Base-by-base conservation (phyloP, 2,113 vertebrate genomes). In the Daboia siamensis region DNA sequence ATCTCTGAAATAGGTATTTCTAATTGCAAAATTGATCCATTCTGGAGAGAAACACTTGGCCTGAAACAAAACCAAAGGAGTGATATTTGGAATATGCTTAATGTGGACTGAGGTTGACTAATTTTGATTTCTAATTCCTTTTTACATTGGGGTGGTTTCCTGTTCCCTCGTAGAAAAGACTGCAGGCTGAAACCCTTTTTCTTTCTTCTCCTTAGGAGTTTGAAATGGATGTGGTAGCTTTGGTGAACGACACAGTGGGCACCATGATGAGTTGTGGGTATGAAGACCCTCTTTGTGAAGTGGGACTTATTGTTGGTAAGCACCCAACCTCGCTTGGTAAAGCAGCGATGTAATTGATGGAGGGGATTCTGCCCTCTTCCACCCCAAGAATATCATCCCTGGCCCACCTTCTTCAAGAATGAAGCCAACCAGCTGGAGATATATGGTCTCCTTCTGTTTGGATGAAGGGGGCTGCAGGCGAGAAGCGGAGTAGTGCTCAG, bases 201-300 rank as follows among this genome's bases (percentile, higher is more conserved):
- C 3, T 39, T 55, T 69, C 59, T 90, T 39, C 17, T 23, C n/a
- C 5, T 15, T 94, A 99, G 99, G 99, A 99, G 88, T 99, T 99
- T 26, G 98, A 99, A 95, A 95, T 99, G 96, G 99, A 98, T 0
- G 99, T 99, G 92, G 99, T 99, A 0, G 99, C 99, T 0, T 97
- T 99, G 92, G 99, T 99, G 29, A 99, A 99, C 0, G 99, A 99
- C 97, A 99, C 99, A 0, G 99, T 99, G 0, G 99, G 99, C 86
- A 99, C 99, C 13, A 99, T 99, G 99, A 99, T 99, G 99, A 98
- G 99, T 24, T 99, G 99, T 21, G 98, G 98, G 8, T 99, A 99
- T 0, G 99, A 99, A 94, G 99, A 99, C 94, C 98, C 98, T 0
- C 95, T 96, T 1, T 99, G 99, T 91, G 99, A 99, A 97, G 98